Percentiles rank a stretch among this genome's conserved stretches.
phyloP scores from a whole-genome alignment of 2,888 invertebrate genomes.

The Oligia latruncula region DNA sequence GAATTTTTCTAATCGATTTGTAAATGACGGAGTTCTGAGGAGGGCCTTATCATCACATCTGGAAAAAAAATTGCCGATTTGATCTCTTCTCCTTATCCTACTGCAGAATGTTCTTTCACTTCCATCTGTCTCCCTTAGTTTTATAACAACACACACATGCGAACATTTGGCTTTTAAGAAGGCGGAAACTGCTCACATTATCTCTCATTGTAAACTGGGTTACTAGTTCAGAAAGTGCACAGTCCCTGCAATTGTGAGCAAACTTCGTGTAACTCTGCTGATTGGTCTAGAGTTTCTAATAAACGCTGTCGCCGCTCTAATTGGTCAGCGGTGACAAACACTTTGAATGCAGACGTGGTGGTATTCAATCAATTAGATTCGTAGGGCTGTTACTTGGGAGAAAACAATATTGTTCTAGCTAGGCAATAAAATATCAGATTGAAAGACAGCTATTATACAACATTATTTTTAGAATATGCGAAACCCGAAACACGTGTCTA shows the following conservation, averaged over 20 bases:
- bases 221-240: conserved; percentile 7
- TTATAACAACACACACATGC: neutral
- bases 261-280: conserved; percentile 31
- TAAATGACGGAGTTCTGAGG: too few relatives aligned
- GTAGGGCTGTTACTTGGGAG: neutral
- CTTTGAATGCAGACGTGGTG: conserved; percentile 11
- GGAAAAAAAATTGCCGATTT: neutral
- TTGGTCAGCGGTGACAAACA: conserved; percentile 40
- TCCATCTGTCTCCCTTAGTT: neutral
- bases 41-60: neutral
- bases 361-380: conserved; percentile 14
- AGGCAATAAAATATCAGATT: neutral
- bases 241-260: conserved; percentile 15
- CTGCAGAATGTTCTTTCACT: neutral
- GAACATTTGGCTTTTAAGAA: neutral
- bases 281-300: conserved; percentile 37
- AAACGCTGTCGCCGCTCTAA: conserved; percentile 20
- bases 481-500: too few relatives aligned
- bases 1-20: too few relatives aligned
- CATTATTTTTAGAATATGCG: too few relatives aligned
- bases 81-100: neutral
- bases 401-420: neutral
- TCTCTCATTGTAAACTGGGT: conserved; percentile 15
- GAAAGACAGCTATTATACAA: neutral
- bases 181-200: neutral